Evolutionary conservation across 2,113 vertebrate genomes (phyloP), one percentile per base, ranked within the genome.

Genomic region (Erinaceus europaeus): DNA sequence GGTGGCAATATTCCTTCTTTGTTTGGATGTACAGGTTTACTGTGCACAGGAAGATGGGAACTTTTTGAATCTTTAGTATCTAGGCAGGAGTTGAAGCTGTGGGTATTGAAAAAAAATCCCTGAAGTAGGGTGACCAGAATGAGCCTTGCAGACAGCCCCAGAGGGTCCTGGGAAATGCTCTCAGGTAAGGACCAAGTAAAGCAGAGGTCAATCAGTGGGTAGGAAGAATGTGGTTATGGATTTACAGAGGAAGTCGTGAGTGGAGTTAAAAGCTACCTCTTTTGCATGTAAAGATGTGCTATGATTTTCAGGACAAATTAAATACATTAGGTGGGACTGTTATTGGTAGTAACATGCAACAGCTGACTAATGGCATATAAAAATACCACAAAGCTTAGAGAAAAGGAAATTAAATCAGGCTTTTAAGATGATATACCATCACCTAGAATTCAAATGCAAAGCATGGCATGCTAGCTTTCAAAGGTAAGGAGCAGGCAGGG

Each of bases 271-370:
- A 93, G 92, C 92, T 73, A 77, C 34, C 48, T 93, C 48, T 88
- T 94, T 71, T 72, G 83, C 84, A 89, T 61, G 46, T 92, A 87
- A 94, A 90, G 92, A 94, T 91, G 91, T 75, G 38, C 71, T 93
- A 90, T 83, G 88, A 94, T 92, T 94, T 93, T 90, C 85, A 91
- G 90, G 94, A 89, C 91, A 93, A 95, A 94, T 95, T 94, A 94
- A 95, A 93, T 94, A 94, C 94, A 93, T 94, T 93, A 90, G 90
- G 85, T 84, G 82, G 72, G 77, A 89, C 55, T 85, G 72, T 85
- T 91, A 89, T 89, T 82, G 73, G 69, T 87, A 88, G 75, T 59
- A 92, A 91, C 75, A 72, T 81, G 78, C 85, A 94, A 82, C 89
- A 79, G 86, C 62, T 84, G 87, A 52, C 90, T 95, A 93, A 95